A percentile compares a stretch with the other conserved stretches of the same genome.
Conservation (phyloP, 2,113 vertebrate species). For the Pangasianodon gigas region DNA sequence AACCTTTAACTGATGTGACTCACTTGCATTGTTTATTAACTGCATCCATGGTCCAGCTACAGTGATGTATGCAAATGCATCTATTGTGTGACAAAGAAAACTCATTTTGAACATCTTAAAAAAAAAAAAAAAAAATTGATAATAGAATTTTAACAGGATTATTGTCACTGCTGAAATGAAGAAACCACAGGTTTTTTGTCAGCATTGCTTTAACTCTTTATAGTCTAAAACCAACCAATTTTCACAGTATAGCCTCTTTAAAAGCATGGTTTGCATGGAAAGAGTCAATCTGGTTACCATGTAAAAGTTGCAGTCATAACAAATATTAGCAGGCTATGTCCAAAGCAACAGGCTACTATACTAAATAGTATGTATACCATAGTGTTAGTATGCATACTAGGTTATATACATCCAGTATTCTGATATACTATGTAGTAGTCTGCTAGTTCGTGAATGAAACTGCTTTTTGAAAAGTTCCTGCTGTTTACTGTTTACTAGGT, state of each 20-base stretch:
- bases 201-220: not conserved
- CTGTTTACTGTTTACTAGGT: not conserved
- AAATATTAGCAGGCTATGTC: not conserved
- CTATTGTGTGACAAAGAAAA: not conserved
- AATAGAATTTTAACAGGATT: not conserved
- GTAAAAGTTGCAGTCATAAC: not conserved
- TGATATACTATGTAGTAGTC: not conserved
- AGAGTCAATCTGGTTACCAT: not conserved
- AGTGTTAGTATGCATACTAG: not conserved
- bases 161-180: not conserved
- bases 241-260: not conserved
- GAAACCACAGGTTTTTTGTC: not conserved
- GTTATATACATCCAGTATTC: not conserved
- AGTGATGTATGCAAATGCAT: not conserved
- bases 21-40: not conserved
- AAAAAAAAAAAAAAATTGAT: not conserved
- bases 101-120: not conserved
- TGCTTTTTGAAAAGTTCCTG: not conserved
- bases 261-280: not conserved
- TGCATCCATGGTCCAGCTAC: not conserved
- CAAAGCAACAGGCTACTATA: not conserved
- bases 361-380: not conserved
- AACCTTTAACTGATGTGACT: not conserved
- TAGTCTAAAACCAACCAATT: not conserved
- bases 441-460: not conserved